Conservation (phyloP, 2,888 invertebrate genomes). For the Mactromeris polynyma region DNA sequence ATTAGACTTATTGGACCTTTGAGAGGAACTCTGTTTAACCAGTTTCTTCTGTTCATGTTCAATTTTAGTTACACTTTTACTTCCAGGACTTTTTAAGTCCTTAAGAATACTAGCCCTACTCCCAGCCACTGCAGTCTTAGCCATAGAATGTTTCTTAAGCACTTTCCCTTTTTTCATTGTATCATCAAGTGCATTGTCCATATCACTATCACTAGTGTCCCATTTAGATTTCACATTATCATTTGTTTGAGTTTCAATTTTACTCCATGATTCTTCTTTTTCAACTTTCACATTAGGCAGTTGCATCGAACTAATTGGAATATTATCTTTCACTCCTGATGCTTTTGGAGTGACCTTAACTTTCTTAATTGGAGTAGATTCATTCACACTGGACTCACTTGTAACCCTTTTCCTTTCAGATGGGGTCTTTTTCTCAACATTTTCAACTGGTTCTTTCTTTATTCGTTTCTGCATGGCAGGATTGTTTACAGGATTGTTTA, state of each 20-base stretch:
- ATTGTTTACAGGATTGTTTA: conserved; percentile 28
- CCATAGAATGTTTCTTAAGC: conserved; percentile 38
- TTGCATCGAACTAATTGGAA: conserved; percentile 15
- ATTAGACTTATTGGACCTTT: conserved; percentile 60
- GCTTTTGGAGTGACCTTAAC: conserved; percentile 64
- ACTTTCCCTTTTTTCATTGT: conserved; percentile 63
- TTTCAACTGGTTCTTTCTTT: conserved; percentile 67
- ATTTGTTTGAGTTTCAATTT: conserved; percentile 78
- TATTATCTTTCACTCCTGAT: conserved; percentile 56
- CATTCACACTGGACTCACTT: conserved; percentile 77
- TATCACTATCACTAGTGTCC: conserved; percentile 85
- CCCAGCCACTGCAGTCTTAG: background rate
- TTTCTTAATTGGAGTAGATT: conserved; percentile 71
- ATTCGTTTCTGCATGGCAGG: conserved; percentile 51
- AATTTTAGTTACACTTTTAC: conserved; percentile 44
- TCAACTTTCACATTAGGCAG: conserved; percentile 46
- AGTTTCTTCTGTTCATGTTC: conserved; percentile 53
- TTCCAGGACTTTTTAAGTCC: conserved; percentile 60
- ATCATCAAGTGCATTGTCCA: conserved; percentile 73
- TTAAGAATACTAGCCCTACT: conserved; percentile 46
- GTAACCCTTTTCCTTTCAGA: conserved; percentile 76
- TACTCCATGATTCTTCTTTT: conserved; percentile 81
- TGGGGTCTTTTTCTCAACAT: conserved; percentile 58
- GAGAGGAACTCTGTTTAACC: conserved; percentile 48
- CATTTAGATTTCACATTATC: conserved; percentile 82